These are phyloP conservation scores for Benthosema pterotum DNA, from an alignment of 2,797 vertebrate species.

Conservation along the genomic window DNA sequence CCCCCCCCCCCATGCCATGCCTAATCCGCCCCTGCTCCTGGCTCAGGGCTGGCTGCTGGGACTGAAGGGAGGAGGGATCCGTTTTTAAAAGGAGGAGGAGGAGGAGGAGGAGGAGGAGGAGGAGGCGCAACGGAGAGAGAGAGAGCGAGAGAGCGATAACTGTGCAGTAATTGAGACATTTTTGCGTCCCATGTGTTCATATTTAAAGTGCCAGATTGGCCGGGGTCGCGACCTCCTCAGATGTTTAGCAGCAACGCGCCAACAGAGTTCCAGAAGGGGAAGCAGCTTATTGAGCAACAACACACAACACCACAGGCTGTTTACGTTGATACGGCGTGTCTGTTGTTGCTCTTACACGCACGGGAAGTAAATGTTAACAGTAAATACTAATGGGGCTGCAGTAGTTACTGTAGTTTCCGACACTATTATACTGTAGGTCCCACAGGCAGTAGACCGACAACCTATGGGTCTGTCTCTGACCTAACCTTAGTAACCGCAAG, in stretches of 20 bases:
- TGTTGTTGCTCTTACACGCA: conserved; percentile 25
- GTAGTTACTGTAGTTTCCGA: too few relatives aligned
- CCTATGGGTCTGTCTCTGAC: too few relatives aligned
- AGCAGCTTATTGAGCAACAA: conserved; percentile 40
- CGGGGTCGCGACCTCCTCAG: conserved; percentile 21
- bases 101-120: not conserved
- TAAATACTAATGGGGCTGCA: too few relatives aligned
- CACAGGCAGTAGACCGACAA: too few relatives aligned
- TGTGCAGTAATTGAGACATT: conserved; percentile 25
- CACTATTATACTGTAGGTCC: too few relatives aligned
- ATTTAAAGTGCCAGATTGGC: conserved; percentile 29
- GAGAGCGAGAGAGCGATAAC: conserved; percentile 11
- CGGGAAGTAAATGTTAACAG: conserved; percentile 20
- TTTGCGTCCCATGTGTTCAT: conserved; percentile 45
- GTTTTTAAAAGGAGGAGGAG: not conserved
- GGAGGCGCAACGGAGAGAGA: conserved; percentile 9
- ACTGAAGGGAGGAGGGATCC: conserved; percentile 8
- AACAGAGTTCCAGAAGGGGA: conserved; percentile 19
- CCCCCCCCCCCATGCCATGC: too few relatives aligned
- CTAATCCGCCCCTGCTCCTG: too few relatives aligned
- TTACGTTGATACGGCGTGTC: conserved; percentile 47
- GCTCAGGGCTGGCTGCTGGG: not conserved
- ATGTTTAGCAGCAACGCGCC: conserved; percentile 6
- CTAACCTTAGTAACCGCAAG: too few relatives aligned
- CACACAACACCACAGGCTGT: conserved; percentile 27